phyloP scores from a whole-genome alignment of 2,888 invertebrate species.

The Deilephila elpenor region DNA sequence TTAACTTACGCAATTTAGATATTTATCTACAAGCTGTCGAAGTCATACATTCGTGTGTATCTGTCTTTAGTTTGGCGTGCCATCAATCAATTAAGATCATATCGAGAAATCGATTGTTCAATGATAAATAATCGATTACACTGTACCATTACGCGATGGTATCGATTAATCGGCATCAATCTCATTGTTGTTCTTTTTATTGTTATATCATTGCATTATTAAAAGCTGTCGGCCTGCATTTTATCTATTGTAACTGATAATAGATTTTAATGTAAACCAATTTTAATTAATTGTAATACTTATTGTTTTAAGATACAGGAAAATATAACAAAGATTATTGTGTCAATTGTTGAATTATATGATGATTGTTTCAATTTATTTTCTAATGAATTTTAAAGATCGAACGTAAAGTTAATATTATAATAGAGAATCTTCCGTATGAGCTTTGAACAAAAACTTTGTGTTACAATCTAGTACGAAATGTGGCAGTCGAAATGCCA shows the following conservation, averaged over 20 bases:
- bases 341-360: not conserved
- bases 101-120: constrained; percentile 29
- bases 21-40: not conserved
- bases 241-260: not conserved
- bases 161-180: constrained; percentile 34
- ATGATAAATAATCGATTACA: constrained; percentile 25
- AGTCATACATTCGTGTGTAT: not conserved
- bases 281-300: not conserved
- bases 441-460: no score
- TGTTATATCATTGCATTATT: not conserved
- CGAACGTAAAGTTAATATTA: not conserved
- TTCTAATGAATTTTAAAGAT: not conserved
- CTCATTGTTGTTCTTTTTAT: not conserved
- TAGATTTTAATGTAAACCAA: not conserved
- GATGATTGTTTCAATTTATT: not conserved
- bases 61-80: constrained; percentile 11
- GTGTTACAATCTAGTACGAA: no score
- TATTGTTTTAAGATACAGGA: not conserved
- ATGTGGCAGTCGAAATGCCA: no score
- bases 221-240: not conserved
- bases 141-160: constrained; percentile 2
- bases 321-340: constrained; percentile 3
- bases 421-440: no score
- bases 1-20: constrained; percentile 1
- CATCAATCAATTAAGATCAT: constrained; percentile 35